phyloP scores from a whole-genome alignment of 1,140 invertebrate species.

The Brachionus asplanchnoidis region DNA sequence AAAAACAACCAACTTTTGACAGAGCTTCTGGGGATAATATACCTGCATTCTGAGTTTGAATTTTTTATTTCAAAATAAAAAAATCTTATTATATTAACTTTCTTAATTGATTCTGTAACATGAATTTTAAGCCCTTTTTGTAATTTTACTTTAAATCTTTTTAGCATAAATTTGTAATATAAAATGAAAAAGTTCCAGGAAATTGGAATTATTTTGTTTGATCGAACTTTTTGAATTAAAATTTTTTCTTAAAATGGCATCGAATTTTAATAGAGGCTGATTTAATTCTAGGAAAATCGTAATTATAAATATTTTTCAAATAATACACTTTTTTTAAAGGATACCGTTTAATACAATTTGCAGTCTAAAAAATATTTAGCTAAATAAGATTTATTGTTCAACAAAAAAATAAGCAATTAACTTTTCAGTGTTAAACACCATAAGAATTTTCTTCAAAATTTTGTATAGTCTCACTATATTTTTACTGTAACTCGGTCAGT shows the following conservation, averaged over 20 bases:
- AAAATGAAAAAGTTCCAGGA: background rate
- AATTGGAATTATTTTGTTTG: background rate
- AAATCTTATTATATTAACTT: background rate
- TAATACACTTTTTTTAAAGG: background rate
- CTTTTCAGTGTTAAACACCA: background rate
- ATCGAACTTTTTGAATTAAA: background rate
- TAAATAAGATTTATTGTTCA: background rate
- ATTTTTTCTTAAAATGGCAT: background rate
- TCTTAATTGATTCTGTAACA: background rate
- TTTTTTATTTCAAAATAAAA: background rate
- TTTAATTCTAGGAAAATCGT: conserved; percentile 14
- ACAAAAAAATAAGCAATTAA: background rate
- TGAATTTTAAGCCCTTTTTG: background rate
- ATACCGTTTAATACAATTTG: background rate
- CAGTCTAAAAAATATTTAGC: background rate
- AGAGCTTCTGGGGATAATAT: conserved; percentile 15
- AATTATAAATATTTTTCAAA: background rate
- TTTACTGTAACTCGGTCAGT: background rate
- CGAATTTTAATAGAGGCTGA: background rate
- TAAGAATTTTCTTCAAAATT: background rate
- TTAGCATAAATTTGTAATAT: background rate
- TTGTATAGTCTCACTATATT: background rate
- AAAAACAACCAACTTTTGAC: background rate
- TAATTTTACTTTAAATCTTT: background rate
- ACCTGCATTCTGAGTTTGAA: background rate